Base-by-base conservation (phyloP, 2,888 invertebrate genomes). In the Perithous albicinctus region DNA sequence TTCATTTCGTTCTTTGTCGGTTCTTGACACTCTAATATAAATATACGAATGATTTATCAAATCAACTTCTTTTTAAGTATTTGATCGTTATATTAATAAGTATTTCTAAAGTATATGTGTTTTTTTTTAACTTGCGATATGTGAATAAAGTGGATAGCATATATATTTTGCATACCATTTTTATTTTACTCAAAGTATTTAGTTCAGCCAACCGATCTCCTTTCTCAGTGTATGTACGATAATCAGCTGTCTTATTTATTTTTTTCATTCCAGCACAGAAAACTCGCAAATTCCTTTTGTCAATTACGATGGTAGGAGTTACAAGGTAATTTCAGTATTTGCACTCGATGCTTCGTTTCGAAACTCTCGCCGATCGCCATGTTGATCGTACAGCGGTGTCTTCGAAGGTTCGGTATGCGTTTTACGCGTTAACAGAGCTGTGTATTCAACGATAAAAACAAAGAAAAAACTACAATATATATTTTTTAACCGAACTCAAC, bases 391-490 rank as follows among this genome's bases (percentile, higher is more conserved):
- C 43, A 38, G 38, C 8, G n/a, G n/a, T 7, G 23, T 5, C 1
- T 32, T 46, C 32, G 8, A 12, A 23, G 7, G 7, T 32, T 61
- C 29, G 54, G 64, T 56, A 66, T 41, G 64, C 43, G 66, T 1
- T 51, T 12, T 66, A 18, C 54, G 54, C 41, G 29, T 73, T 61
- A 41, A 66, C 64, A 66, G 38, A 59, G 64, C 56, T 76, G 70
- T 70, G 76, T 59, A 23, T 54, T 15, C 29, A 26, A 29, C 41
- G 56, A 8, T 32, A 7, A 54, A 70, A 15, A 35, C n/a, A n/a
- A n/a, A n/a, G n/a, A 35, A 69, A 76, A 80, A 70, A 46, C 38
- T 10, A 66, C 43, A 70, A 54, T 75, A 48, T 59, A 35, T 54
- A 75, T 48, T 70, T 67, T 32, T 78, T 41, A 32, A 10, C 23